Evolutionary conservation across 2,113 vertebrate species (phyloP).

Genomic region (Triplophysa tibetana): DNA sequence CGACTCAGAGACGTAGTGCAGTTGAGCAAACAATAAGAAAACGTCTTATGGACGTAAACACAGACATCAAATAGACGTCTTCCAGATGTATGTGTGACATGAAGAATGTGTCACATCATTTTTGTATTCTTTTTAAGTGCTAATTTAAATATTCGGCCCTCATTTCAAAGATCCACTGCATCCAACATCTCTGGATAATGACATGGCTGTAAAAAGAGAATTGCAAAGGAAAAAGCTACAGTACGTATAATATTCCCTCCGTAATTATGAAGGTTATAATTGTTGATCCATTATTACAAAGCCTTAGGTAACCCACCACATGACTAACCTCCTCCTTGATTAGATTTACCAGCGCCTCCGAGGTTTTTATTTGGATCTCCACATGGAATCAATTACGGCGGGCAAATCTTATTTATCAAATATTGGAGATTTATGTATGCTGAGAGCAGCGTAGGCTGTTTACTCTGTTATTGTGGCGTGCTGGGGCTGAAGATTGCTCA

Average conservation of each 20-base stretch:
- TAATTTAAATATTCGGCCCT: too few species aligned
- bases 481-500: slow-evolving; percentile 58
- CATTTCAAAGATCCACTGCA: too few species aligned
- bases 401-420: slow-evolving; percentile 65
- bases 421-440: slow-evolving; percentile 41
- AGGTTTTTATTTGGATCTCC: slow-evolving; percentile 66
- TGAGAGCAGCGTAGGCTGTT: slow-evolving; percentile 24
- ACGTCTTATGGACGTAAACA: too few species aligned
- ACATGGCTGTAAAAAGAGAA: background rate
- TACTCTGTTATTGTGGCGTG: slow-evolving; percentile 56
- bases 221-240: background rate
- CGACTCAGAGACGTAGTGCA: too few species aligned
- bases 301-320: slow-evolving; percentile 43
- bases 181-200: too few species aligned
- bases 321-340: slow-evolving; percentile 59
- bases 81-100: too few species aligned
- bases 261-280: slow-evolving; percentile 35
- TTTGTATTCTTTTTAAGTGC: too few species aligned
- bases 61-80: too few species aligned
- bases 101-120: too few species aligned
- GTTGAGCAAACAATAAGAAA: too few species aligned
- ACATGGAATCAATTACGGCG: slow-evolving; percentile 64
- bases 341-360: slow-evolving; percentile 62
- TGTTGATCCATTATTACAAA: slow-evolving; percentile 31
- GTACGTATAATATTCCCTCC: background rate